phyloP scores from a whole-genome alignment of 2,797 vertebrate genomes.

The Alauda arvensis region DNA sequence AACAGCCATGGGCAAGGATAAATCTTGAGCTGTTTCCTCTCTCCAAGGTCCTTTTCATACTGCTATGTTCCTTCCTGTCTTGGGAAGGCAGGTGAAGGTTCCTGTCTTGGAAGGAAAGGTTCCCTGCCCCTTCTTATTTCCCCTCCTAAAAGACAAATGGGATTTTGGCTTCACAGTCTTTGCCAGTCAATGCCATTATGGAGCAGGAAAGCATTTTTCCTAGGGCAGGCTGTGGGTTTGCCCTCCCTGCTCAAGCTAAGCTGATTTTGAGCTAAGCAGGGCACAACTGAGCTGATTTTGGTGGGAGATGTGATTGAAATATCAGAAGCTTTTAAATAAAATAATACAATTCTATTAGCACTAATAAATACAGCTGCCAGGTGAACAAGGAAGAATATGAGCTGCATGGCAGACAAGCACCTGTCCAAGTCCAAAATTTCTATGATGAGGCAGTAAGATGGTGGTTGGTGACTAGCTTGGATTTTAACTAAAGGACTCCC shows the following conservation, averaged over 20 bases:
- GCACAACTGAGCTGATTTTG: not conserved
- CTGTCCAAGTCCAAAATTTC: not conserved
- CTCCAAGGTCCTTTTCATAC: not conserved
- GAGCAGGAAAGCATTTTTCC: not conserved
- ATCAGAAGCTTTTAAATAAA: not conserved
- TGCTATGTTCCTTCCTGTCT: not conserved
- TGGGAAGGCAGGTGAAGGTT: not conserved
- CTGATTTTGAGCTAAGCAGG: not conserved
- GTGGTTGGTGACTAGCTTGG: not conserved
- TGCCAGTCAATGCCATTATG: not conserved
- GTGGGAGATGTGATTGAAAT: not conserved
- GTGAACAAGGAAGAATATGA: not conserved
- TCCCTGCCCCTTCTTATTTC: not conserved
- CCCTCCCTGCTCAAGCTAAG: not conserved
- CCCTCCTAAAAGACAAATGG: not conserved
- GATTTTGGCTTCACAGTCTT: not conserved
- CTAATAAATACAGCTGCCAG: not conserved
- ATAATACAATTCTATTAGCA: not conserved
- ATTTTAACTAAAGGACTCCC: not conserved
- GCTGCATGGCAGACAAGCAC: not conserved
- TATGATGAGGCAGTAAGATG: not conserved
- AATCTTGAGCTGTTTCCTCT: not conserved
- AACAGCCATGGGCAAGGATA: not conserved
- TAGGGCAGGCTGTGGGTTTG: not conserved
- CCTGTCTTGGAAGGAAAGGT: not conserved